phyloP scores from a whole-genome alignment of 2,797 vertebrate genomes.

The Semaprochilodus insignis region DNA sequence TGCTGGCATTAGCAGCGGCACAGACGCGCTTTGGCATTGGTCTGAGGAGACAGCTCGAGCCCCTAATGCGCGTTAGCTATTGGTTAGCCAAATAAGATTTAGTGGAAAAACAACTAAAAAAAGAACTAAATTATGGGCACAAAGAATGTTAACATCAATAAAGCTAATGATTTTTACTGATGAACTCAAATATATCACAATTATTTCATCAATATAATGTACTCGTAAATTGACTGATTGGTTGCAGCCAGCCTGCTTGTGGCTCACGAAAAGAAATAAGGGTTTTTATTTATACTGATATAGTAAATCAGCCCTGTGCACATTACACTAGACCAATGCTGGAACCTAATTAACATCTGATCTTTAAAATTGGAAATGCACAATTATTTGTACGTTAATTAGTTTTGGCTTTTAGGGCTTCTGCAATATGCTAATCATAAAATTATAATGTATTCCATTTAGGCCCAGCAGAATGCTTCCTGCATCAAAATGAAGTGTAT shows the following conservation, averaged over 20 bases:
- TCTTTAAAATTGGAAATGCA: slow-evolving; percentile 12
- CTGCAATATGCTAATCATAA: background rate
- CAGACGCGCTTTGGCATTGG: slow-evolving; percentile 8
- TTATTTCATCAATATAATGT: background rate
- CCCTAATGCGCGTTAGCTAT: slow-evolving; percentile 18
- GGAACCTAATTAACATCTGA: slow-evolving; percentile 2
- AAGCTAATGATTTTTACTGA: background rate
- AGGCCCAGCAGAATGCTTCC: slow-evolving; percentile 48
- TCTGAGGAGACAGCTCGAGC: slow-evolving; percentile 24
- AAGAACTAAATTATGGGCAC: slow-evolving; percentile 19
- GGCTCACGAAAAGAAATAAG: background rate
- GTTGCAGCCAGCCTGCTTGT: background rate
- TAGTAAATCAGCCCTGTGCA: slow-evolving; percentile 2
- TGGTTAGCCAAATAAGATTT: slow-evolving; percentile 22
- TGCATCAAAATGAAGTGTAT: slow-evolving; percentile 4
- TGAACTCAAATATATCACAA: background rate
- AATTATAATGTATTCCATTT: slow-evolving; percentile 14
- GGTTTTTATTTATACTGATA: background rate
- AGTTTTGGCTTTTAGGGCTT: slow-evolving; percentile 7
- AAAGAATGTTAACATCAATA: background rate
- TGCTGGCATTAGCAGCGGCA: slow-evolving; percentile 22
- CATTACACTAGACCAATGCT: slow-evolving; percentile 4
- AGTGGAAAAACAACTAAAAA: slow-evolving; percentile 62
- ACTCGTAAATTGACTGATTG: background rate
- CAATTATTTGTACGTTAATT: background rate